A percentile compares a stretch with the other conserved stretches of the same genome.
Evolutionary conservation across 2,797 vertebrate species (phyloP).

Genomic region (Myiotriccus ornatus): DNA sequence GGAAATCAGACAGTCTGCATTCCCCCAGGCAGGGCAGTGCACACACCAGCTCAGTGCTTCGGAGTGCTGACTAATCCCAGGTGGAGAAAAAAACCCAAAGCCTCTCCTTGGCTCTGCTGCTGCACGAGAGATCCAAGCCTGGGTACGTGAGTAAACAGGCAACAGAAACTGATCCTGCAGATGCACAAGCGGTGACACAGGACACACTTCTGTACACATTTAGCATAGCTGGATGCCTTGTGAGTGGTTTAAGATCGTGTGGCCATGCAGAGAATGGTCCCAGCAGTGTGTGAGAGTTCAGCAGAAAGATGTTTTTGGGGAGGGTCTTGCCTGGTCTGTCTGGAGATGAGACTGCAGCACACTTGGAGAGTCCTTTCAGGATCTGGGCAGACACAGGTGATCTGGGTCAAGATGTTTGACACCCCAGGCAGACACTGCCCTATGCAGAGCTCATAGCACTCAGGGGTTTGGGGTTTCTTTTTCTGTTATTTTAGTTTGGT

Average conservation of each 20-base stretch:
- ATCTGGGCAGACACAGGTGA: background rate
- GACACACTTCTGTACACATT: background rate
- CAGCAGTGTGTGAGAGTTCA: background rate
- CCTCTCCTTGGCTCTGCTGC: background rate
- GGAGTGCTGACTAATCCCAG: accelerated
- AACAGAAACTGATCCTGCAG: background rate
- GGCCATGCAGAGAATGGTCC: accelerated
- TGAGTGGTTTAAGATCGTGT: accelerated
- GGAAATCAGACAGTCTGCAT: accelerated
- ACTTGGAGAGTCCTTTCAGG: background rate
- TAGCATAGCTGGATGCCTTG: background rate
- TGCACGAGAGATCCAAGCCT: accelerated
- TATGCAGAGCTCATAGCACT: background rate
- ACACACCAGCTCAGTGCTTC: no score
- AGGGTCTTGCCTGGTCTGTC: no score
- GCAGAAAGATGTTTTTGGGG: background rate
- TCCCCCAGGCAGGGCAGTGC: background rate
- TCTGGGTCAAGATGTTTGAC: background rate
- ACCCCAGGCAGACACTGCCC: background rate
- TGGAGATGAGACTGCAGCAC: background rate
- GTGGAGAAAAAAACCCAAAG: background rate
- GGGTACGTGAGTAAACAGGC: accelerated
- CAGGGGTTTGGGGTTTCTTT: background rate
- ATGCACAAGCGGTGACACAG: no score
- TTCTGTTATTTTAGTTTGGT: background rate